phyloP scores from a whole-genome alignment of 2,113 vertebrate genomes.

The Pedetes capensis region DNA sequence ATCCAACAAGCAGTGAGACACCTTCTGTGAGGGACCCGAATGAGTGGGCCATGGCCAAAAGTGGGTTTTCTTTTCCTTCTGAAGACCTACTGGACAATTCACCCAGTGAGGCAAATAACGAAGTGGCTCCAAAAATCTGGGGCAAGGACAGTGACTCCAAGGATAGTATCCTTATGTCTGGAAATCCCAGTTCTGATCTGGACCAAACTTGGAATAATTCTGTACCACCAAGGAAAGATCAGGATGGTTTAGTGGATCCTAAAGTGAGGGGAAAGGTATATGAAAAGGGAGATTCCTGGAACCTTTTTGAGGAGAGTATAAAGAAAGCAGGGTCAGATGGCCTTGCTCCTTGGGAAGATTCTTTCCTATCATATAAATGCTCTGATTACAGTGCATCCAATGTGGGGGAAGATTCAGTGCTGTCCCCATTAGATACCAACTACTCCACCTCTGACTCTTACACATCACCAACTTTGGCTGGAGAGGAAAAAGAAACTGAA shows the following conservation, averaged over 20 bases:
- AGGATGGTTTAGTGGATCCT: background rate
- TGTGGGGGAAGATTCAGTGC: conserved; percentile 76
- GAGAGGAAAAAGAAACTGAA: conserved; percentile 80
- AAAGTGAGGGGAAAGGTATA: conserved; percentile 54
- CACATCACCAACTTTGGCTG: conserved; percentile 82
- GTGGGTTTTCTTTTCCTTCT: conserved; percentile 74
- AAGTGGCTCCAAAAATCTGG: conserved; percentile 65
- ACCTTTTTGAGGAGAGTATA: conserved; percentile 76
- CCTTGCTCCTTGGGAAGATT: conserved; percentile 83
- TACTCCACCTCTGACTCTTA: conserved; percentile 88
- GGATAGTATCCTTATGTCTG: conserved; percentile 48
- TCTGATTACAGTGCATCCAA: conserved; percentile 79
- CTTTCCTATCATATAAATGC: conserved; percentile 82
- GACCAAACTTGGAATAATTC: conserved; percentile 70
- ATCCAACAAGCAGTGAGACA: conserved; percentile 58
- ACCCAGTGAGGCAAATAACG: conserved; percentile 42
- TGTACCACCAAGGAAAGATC: conserved; percentile 31
- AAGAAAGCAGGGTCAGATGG: conserved; percentile 73
- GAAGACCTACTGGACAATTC: conserved; percentile 59
- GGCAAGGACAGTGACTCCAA: conserved; percentile 51
- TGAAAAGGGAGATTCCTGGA: conserved; percentile 78
- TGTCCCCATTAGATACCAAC: conserved; percentile 86
- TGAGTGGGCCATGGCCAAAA: conserved; percentile 75
- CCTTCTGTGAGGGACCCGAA: conserved; percentile 52
- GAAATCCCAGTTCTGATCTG: conserved; percentile 61